Conservation (phyloP, 2,888 invertebrate genomes). For the Gari tellinella region DNA sequence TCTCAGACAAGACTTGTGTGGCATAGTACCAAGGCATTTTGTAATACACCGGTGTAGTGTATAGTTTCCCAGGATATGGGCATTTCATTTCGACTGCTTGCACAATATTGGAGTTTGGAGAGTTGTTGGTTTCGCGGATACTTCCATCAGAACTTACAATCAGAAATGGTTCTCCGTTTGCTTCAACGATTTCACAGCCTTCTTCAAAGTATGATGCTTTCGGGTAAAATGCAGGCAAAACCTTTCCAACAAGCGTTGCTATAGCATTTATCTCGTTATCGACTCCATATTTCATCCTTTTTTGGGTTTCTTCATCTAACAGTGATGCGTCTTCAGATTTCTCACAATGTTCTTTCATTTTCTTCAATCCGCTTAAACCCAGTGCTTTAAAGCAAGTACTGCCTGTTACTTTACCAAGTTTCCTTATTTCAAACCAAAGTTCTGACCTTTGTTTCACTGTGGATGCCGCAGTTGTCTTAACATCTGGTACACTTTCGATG, state of each 20-base stretch:
- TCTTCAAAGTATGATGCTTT: constrained; percentile 9
- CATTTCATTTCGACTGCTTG: constrained; percentile 36
- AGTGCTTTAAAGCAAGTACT: constrained; percentile 11
- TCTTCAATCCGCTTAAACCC: constrained; percentile 16
- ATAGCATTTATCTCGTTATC: constrained; percentile 25
- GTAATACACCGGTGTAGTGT: constrained; percentile 15
- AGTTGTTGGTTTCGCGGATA: neutral
- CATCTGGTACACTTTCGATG: neutral
- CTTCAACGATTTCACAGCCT: constrained; percentile 48
- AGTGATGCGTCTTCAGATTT: neutral
- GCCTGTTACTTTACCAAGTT: constrained; percentile 18
- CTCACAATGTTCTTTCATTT: constrained; percentile 1
- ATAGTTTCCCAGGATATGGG: constrained; percentile 36
- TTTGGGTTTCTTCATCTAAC: neutral
- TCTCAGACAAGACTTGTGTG: constrained; percentile 34
- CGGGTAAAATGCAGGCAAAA: constrained; percentile 17
- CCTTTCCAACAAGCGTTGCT: constrained; percentile 16
- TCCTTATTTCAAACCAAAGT: constrained; percentile 1
- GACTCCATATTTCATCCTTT: constrained; percentile 15
- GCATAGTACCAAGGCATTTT: constrained; percentile 36
- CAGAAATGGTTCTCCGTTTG: too few species aligned
- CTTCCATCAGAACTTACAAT: constrained; percentile 48
- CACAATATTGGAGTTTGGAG: neutral
- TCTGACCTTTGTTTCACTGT: constrained; percentile 7
- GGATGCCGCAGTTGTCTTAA: neutral